Evolutionary conservation across 2,888 invertebrate species (phyloP), one percentile per base, ranked within the genome.

Genomic region (Campopleginae sp.): DNA sequence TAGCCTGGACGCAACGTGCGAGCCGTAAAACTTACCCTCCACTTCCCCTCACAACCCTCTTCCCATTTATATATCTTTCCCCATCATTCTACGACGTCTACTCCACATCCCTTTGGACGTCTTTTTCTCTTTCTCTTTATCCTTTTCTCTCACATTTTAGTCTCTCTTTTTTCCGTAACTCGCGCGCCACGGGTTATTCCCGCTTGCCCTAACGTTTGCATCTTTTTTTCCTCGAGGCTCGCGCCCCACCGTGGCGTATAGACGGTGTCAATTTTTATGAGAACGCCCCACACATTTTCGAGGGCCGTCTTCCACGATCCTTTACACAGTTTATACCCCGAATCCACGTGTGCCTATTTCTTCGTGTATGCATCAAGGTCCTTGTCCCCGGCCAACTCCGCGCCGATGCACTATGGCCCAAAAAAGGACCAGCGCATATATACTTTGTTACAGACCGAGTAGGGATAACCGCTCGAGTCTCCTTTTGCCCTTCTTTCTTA

Each of bases 231-330:
- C 68, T 65, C 80, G 54, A 44, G 51, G 51, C 51, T 70, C 63
- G 42, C 54, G n/a, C 58, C 33, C 58, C 33, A 46, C 82, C 84
- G 79, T 80, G 86, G 89, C n/a, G n/a, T n/a, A n/a, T 89, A 89
- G 90, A 91, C 91, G 89, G 90, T 90, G 91, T 91, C 91, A 91
- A 92, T 92, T 91, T 91, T 91, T 92, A 91, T 90, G 88, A 89
- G 84, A 78, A 77, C 77, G 76, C 63, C 75, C 83, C 46, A 51
- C 19, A 66, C 66, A 79, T 68, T 75, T 75, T 51, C 27, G 72
- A 76, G 46, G 65, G 51, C 51, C 44, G 42, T 48, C 71, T 42
- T 77, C 76, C 66, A 80, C 71, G 71, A 80, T 75, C 71, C 79
- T 68, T 19, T 23, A 63, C 27, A 61, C n/a, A 61, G 77, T 58